Base-by-base conservation (phyloP, 1,140 invertebrate genomes). In the Brachionus manjavacas region DNA sequence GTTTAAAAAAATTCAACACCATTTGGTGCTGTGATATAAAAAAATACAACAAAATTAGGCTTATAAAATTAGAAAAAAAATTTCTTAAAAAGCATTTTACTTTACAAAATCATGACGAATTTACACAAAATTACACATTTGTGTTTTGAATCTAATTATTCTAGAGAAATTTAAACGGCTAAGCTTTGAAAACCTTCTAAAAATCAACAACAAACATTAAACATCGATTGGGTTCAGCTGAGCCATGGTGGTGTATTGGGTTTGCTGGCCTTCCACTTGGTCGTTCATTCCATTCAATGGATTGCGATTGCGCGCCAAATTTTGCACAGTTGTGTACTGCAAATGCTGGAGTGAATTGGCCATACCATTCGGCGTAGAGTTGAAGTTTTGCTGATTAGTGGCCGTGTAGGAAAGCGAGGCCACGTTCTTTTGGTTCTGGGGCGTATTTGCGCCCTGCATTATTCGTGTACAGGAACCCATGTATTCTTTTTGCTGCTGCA, bases 161-260 rank as follows among this genome's bases (percentile, higher is more conserved):
- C 12, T 43, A 72, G 41, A 39, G 16, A 39, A 72, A 72, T 41
- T 41, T 41, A 41, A 41, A 72, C 31, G 31, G 68, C 31, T 72
- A 72, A 39, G 31, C 39, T 72, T n/a, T 12, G 39, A 72, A 11
- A 28, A 31, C 35, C 16, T 76, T 49, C 39, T 46, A 76, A 49
- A 49, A 76, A 76, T 76, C 72, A 49, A 76, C 12, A 81, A 81
- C 35, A 43, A 64, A n/a, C n/a, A n/a, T 81, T 81, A 81, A 68
- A 81, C 79, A 81, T 81, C 79, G 25, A 81, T 81, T 68, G 79
- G 79, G 35, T 81, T 81, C 31, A 81, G 46, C 31, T 81, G 79
- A 39, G 79, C 79, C 79, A 81, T 81, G 7, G 79, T 81, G 7
- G 79, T 64, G 41, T 81, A 81, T 64, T 81, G 79, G n/a, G 79